Conservation (phyloP, 2,113 vertebrate species). For the Empidonax alnorum region DNA sequence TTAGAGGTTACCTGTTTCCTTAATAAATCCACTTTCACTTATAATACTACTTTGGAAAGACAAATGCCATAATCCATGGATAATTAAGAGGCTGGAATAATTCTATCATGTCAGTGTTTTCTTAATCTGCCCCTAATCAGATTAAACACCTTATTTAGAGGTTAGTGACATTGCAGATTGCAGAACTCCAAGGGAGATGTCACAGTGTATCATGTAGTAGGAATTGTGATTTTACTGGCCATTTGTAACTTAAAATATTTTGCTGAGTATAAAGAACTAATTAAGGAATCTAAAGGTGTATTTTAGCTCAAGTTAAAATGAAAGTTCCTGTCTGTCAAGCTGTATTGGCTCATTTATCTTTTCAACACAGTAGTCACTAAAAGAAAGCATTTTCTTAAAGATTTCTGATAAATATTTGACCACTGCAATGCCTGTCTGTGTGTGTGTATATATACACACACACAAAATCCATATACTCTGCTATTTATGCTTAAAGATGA, state of each 20-base stretch:
- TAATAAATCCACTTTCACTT: constrained; percentile 15
- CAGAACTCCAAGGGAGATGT: not conserved
- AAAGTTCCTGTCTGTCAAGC: not conserved
- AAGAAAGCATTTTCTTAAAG: not conserved
- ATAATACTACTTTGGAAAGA: constrained; percentile 7
- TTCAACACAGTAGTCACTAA: not conserved
- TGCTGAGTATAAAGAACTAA: not conserved
- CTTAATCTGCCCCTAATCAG: constrained; percentile 30
- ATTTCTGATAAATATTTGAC: not conserved
- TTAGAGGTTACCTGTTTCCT: not conserved
- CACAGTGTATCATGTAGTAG: not conserved
- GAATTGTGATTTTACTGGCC: not conserved
- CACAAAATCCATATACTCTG: not conserved
- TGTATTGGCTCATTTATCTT: not conserved
- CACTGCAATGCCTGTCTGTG: not conserved
- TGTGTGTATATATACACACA: accelerated
- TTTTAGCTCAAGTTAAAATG: not conserved
- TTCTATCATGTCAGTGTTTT: constrained; percentile 29
- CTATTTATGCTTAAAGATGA: not conserved
- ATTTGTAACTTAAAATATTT: not conserved
- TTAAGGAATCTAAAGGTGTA: not conserved
- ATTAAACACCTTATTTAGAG: constrained; percentile 39
- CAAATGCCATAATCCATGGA: constrained; percentile 26
- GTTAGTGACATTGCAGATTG: not conserved
- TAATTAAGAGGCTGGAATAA: constrained; percentile 45